Evolutionary conservation across 2,888 invertebrate genomes (phyloP).

Genomic region (Syrista parreyssii): DNA sequence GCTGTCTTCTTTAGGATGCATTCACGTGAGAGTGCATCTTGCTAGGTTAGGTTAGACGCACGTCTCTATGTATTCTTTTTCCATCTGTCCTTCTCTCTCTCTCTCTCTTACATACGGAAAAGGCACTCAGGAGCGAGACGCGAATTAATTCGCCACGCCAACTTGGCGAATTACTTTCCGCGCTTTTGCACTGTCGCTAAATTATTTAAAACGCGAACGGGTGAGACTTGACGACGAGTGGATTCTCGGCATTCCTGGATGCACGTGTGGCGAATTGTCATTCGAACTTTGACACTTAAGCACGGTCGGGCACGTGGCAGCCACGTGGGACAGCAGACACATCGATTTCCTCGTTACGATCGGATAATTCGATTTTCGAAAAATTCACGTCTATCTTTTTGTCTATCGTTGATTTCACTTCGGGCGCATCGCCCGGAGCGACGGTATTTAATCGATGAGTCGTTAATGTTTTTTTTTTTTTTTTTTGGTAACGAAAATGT

Average conservation of each 20-base stretch:
- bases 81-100: conserved; percentile 3
- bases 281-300: not conserved
- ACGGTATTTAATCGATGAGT: too few relatives aligned
- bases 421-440: too few relatives aligned
- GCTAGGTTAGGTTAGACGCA: not conserved
- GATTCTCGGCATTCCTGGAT: not conserved
- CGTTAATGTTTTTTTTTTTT: too few relatives aligned
- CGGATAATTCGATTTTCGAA: too few relatives aligned
- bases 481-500: too few relatives aligned
- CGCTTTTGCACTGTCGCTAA: not conserved
- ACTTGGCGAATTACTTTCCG: not conserved
- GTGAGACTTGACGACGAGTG: too few relatives aligned
- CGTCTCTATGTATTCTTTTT: conserved; percentile 2
- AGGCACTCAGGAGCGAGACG: not conserved
- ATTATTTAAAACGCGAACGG: not conserved
- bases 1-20: not conserved
- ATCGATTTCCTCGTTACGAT: not conserved
- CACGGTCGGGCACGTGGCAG: too few relatives aligned
- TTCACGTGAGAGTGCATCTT: not conserved
- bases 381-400: too few relatives aligned
- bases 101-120: not conserved
- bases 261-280: not conserved
- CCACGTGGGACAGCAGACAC: too few relatives aligned
- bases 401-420: too few relatives aligned
- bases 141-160: not conserved